Evolutionary conservation across 92 coral and sea anemone species (phyloP).

Genomic region (Phenganax marumi): DNA sequence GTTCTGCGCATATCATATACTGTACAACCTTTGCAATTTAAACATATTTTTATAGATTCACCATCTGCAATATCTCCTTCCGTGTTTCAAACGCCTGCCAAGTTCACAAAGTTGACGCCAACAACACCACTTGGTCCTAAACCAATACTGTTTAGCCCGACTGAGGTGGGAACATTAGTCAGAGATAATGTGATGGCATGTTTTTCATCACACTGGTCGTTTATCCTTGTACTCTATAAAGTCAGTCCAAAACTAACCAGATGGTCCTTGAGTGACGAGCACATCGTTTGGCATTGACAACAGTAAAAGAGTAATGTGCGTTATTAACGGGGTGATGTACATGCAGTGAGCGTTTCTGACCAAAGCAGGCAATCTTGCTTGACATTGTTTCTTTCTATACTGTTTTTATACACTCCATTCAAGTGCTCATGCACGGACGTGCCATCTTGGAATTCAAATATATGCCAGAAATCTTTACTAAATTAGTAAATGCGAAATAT

Average conservation of each 20-base stretch:
- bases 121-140: constrained; percentile 98
- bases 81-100: constrained; percentile 91
- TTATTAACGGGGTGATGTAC: no score
- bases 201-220: neutral
- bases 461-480: constrained; percentile 3
- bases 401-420: no score
- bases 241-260: no score
- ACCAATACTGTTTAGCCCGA: constrained; percentile 88
- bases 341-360: no score
- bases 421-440: no score
- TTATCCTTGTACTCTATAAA: neutral
- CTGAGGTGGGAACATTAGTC: constrained; percentile 2
- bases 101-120: constrained; percentile 79
- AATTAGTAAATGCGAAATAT: neutral
- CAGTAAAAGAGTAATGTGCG: no score
- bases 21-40: neutral
- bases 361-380: no score
- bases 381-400: no score
- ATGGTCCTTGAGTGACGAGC: no score
- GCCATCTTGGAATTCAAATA: no score
- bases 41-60: constrained; percentile 17
- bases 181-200: neutral
- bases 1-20: neutral
- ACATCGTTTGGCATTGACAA: no score
- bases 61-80: constrained; percentile 79